phyloP scores from a whole-genome alignment of 1,140 invertebrate species.

The silkworm (Bombyx mori) region DNA sequence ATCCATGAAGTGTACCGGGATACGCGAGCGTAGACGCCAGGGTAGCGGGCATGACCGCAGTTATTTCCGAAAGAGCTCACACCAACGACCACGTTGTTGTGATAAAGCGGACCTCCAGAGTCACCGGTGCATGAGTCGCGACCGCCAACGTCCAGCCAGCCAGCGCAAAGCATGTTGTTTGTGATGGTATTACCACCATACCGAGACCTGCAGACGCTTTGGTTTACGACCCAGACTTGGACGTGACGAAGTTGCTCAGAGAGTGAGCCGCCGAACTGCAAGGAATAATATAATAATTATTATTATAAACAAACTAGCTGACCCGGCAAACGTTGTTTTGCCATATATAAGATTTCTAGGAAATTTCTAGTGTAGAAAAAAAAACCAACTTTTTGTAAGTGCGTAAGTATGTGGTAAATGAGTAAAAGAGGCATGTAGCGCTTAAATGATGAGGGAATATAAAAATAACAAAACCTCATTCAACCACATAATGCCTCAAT shows the following conservation, averaged over 20 bases:
- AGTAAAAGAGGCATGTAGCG: no score
- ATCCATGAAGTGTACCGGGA: slow-evolving; percentile 1
- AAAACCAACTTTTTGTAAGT: no score
- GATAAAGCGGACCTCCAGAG: slow-evolving; percentile 3
- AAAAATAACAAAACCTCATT: no score
- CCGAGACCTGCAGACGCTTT: background rate
- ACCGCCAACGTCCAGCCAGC: slow-evolving; percentile 4
- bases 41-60: background rate
- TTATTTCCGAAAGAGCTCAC: background rate
- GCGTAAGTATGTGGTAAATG: no score
- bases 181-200: background rate
- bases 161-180: slow-evolving; percentile 2
- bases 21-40: slow-evolving; percentile 1
- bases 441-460: no score
- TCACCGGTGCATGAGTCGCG: slow-evolving; percentile 2
- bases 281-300: slow-evolving; percentile 6
- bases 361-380: no score
- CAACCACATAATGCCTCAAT: no score
- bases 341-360: no score
- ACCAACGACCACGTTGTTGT: slow-evolving; percentile 1
- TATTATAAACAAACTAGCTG: no score
- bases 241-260: slow-evolving; percentile 3
- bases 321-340: no score
- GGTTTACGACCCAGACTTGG: background rate
- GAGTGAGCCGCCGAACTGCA: background rate